A percentile compares a stretch with the other conserved stretches of the same genome.
These are phyloP conservation scores for Trissolcus brochymenae DNA, from an alignment of 2,888 invertebrate species.

Conservation along the genomic window DNA sequence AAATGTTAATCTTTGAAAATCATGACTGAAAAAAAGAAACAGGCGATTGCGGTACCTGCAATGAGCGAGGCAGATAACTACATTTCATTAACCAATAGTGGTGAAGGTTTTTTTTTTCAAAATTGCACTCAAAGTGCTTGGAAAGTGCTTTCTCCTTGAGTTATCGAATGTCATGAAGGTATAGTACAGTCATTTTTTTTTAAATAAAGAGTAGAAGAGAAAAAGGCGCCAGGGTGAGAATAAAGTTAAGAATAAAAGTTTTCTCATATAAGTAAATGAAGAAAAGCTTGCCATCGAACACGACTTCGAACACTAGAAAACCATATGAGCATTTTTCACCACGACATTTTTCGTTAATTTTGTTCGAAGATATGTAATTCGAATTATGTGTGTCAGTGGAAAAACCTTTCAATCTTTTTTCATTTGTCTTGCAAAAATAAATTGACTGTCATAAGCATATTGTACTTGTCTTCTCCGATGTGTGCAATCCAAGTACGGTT, in stretches of 20 bases:
- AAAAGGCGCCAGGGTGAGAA: conserved; percentile 16
- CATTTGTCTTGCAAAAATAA: conserved; percentile 32
- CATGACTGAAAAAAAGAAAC: conserved; percentile 51
- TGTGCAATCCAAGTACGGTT: conserved; percentile 41
- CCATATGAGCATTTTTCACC: conserved; percentile 38
- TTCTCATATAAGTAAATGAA: conserved; percentile 2
- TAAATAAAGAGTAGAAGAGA: conserved; percentile 44
- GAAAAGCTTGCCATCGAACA: conserved; percentile 40
- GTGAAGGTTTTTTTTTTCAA: conserved; percentile 56
- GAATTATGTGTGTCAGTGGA: conserved; percentile 39
- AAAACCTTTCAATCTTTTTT: background rate
- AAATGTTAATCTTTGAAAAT: conserved; percentile 51
- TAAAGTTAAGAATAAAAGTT: conserved; percentile 6
- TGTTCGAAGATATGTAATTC: conserved; percentile 7
- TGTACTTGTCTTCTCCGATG: conserved; percentile 40
- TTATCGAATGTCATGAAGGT: conserved; percentile 57
- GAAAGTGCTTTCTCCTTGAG: conserved; percentile 58
- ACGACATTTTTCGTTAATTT: conserved; percentile 27
- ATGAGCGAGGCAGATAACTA: conserved; percentile 55
- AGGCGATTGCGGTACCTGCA: conserved; percentile 40
- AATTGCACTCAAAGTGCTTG: conserved; percentile 56
- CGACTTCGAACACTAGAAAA: conserved; percentile 36
- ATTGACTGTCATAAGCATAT: conserved; percentile 46
- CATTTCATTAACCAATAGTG: conserved; percentile 57
- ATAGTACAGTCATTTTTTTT: conserved; percentile 42